Conservation (phyloP, 2,113 vertebrate genomes). For the Elachura formosa region DNA sequence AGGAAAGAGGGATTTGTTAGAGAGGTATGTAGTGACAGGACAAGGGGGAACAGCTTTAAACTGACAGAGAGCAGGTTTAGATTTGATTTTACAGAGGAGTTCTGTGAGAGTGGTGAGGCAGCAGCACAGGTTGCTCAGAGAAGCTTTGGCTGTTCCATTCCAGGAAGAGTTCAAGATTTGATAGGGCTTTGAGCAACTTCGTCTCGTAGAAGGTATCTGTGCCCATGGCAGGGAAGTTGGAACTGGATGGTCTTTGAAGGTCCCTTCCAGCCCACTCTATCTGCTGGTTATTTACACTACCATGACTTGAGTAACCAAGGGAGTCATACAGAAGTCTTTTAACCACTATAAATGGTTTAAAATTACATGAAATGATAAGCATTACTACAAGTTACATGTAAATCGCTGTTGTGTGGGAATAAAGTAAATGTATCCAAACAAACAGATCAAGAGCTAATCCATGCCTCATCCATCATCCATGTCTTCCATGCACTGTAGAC, state of each 20-base stretch:
- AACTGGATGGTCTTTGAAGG: neutral
- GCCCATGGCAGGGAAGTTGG: neutral
- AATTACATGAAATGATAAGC: neutral
- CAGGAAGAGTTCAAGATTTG: neutral
- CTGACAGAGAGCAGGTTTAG: neutral
- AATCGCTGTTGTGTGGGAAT: neutral
- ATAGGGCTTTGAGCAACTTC: neutral
- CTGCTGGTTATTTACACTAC: neutral
- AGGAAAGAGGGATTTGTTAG: neutral
- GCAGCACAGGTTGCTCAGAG: neutral
- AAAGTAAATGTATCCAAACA: neutral
- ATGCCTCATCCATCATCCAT: neutral
- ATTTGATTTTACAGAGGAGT: neutral
- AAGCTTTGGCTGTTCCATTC: neutral
- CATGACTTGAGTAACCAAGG: neutral
- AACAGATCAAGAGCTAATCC: neutral
- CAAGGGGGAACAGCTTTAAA: neutral
- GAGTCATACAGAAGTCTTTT: neutral
- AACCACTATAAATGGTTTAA: rapidly evolving
- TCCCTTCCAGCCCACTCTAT: neutral
- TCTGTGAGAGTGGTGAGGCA: neutral
- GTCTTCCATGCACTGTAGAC: neutral
- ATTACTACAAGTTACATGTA: neutral
- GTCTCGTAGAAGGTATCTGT: neutral
- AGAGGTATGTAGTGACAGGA: neutral